These are phyloP conservation scores for Carcharodon carcharias DNA, from an alignment of 2,797 vertebrate genomes.

Conservation along the genomic window DNA sequence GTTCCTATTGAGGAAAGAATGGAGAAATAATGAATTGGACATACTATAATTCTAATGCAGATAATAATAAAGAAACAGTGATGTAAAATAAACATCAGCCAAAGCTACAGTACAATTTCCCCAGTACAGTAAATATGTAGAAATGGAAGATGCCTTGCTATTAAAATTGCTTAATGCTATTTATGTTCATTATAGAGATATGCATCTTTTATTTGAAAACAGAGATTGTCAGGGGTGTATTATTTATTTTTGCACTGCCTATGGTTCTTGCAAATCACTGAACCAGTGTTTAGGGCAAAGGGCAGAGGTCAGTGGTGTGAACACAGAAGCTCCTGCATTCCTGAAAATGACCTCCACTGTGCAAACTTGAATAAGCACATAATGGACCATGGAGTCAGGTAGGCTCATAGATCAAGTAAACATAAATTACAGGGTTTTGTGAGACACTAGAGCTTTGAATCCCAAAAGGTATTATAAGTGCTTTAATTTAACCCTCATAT, in stretches of 20 bases:
- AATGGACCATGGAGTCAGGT: slow-evolving; percentile 13
- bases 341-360: slow-evolving; percentile 27
- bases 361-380: slow-evolving; percentile 5
- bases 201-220: neutral
- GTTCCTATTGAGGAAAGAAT: no score
- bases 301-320: neutral
- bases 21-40: neutral
- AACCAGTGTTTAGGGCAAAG: neutral
- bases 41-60: neutral
- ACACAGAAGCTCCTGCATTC: neutral
- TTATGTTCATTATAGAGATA: neutral
- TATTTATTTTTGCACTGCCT: slow-evolving; percentile 4
- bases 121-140: neutral
- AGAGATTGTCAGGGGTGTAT: neutral
- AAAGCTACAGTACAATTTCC: neutral
- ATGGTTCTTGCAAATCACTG: neutral
- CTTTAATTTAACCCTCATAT: neutral
- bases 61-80: neutral
- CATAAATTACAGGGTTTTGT: neutral
- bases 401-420: slow-evolving; percentile 19
- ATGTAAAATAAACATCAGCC: neutral
- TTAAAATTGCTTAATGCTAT: neutral
- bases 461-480: neutral
- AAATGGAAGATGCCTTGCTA: neutral
- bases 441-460: neutral